Percentiles rank a stretch among this genome's conserved stretches.
Evolutionary conservation across 2,113 vertebrate genomes (phyloP).

Genomic region (Uria aalge): DNA sequence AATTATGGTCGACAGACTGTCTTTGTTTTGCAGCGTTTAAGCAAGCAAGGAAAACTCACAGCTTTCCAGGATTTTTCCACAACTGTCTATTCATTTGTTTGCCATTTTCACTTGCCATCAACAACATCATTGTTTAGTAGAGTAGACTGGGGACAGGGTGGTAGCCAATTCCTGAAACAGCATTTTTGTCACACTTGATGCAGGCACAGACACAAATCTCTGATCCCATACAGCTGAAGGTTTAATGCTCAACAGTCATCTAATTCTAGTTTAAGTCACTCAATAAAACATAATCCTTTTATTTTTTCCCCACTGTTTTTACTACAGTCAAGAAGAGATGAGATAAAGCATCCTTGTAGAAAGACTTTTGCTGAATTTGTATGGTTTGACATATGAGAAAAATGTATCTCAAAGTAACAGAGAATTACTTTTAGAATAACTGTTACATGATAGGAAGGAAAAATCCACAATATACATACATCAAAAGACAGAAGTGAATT

Average conservation of each 20-base stretch:
- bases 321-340: background rate
- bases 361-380: background rate
- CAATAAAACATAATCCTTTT: background rate
- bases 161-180: background rate
- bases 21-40: conserved; percentile 22
- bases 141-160: background rate
- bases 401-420: background rate
- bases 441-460: background rate
- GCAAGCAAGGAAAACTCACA: background rate
- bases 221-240: background rate
- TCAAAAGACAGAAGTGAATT: background rate
- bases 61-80: conserved; percentile 40
- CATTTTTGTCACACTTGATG: background rate
- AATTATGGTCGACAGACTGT: background rate
- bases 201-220: background rate
- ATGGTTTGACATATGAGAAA: background rate
- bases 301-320: background rate
- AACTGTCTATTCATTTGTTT: conserved; percentile 41
- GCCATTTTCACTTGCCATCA: background rate
- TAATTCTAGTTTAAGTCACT: background rate
- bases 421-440: background rate
- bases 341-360: background rate
- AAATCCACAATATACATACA: background rate
- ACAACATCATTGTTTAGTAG: background rate
- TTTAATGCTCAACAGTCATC: background rate